Conservation (phyloP, 2,797 vertebrate genomes). For the Enteromius thamalakanensis region DNA sequence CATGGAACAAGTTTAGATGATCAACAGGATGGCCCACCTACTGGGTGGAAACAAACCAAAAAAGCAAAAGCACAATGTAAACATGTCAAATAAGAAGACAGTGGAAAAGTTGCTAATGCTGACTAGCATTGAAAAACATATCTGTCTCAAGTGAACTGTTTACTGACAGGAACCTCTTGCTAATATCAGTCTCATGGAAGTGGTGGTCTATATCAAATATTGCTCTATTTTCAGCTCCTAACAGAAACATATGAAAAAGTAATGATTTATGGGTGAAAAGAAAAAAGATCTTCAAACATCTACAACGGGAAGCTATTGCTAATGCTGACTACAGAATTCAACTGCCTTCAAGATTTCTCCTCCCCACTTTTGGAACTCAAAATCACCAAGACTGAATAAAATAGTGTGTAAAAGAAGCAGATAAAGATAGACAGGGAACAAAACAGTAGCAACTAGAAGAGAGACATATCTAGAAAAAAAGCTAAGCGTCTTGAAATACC, state of each 20-base stretch:
- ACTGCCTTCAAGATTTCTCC: neutral
- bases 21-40: neutral
- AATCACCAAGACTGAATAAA: slow-evolving; percentile 43
- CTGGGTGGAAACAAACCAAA: neutral
- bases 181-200: neutral
- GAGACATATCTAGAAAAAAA: slow-evolving; percentile 52
- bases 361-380: slow-evolving; percentile 29
- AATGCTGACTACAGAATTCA: neutral
- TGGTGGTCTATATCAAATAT: neutral
- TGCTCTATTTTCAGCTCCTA: neutral
- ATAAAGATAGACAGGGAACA: neutral
- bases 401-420: neutral
- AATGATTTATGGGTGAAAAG: neutral
- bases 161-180: neutral
- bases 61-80: neutral
- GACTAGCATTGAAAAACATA: slow-evolving; percentile 14
- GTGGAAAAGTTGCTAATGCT: neutral
- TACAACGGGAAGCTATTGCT: neutral
- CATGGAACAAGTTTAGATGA: neutral
- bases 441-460: slow-evolving; percentile 15
- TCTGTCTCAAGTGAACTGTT: neutral
- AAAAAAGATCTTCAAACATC: neutral
- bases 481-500: slow-evolving; percentile 57
- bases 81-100: neutral
- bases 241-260: neutral